phyloP scores from a whole-genome alignment of 2,797 vertebrate genomes.

The Melanotaenia boesemani region DNA sequence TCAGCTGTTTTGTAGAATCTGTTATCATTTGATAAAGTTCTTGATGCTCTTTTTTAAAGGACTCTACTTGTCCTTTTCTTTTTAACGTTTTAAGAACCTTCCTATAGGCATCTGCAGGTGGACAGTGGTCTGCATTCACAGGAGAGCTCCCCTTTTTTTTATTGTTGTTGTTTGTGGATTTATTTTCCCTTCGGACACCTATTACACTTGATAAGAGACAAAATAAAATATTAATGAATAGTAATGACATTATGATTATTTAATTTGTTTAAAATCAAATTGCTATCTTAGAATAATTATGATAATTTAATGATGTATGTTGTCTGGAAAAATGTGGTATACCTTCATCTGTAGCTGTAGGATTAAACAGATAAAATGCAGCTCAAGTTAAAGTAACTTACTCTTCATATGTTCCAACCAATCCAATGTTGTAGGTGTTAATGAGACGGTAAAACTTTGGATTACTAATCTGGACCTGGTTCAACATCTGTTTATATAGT shows the following conservation, averaged over 20 bases:
- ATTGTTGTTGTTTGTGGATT: not conserved
- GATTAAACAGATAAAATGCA: not conserved
- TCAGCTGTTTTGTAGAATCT: not conserved
- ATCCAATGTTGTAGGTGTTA: not conserved
- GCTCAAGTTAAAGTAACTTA: not conserved
- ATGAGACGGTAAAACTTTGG: not conserved
- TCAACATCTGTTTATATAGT: not conserved
- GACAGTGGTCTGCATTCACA: slow-evolving; percentile 24
- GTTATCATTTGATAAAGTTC: not conserved
- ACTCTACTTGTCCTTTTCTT: not conserved
- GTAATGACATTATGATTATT: too few relatives aligned
- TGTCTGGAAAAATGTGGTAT: not conserved
- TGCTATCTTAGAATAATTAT: not conserved
- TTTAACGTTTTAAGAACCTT: not conserved
- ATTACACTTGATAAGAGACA: not conserved
- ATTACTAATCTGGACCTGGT: not conserved
- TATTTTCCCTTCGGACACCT: not conserved
- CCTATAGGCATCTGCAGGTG: not conserved
- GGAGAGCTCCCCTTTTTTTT: not conserved
- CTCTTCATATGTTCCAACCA: slow-evolving; percentile 3
- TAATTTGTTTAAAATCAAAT: too few relatives aligned
- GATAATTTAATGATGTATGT: not conserved
- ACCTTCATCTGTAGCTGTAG: not conserved
- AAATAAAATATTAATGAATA: not conserved
- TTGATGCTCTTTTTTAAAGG: not conserved